A percentile compares a stretch with the other conserved stretches of the same genome.
These are phyloP conservation scores for Percopsis transmontana DNA, from an alignment of 2,113 vertebrate genomes.

Conservation along the genomic window DNA sequence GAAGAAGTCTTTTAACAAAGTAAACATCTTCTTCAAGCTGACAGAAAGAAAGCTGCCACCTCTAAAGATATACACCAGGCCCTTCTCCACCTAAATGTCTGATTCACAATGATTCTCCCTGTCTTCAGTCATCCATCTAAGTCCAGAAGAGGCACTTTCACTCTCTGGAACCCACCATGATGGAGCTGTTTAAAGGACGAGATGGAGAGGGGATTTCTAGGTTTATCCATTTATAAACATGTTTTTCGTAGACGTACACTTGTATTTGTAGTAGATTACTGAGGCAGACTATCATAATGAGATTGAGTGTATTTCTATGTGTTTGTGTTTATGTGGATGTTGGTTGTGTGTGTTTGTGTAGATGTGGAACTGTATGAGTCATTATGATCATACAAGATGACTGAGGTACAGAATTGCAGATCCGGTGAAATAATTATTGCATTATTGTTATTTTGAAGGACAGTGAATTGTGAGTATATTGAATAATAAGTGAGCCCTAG, in stretches of 20 bases:
- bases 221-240: no score
- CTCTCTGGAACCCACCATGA: no score
- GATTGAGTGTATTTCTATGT: no score
- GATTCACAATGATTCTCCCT: background rate
- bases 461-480: background rate
- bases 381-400: background rate
- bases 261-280: no score
- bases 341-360: no score
- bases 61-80: constrained; percentile 19
- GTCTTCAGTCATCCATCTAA: background rate
- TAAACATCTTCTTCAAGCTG: constrained; percentile 63
- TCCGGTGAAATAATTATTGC: background rate
- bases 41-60: constrained; percentile 45
- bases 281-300: no score
- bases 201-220: no score
- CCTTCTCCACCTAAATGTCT: constrained; percentile 16
- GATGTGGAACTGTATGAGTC: background rate
- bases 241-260: no score
- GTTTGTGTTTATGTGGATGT: no score
- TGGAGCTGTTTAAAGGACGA: no score
- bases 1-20: constrained; percentile 78
- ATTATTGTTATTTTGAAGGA: background rate
- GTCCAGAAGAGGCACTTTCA: no score
- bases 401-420: no score
- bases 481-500: background rate